phyloP scores from a whole-genome alignment of 2,888 invertebrate species.

The Acheta domesticus region DNA sequence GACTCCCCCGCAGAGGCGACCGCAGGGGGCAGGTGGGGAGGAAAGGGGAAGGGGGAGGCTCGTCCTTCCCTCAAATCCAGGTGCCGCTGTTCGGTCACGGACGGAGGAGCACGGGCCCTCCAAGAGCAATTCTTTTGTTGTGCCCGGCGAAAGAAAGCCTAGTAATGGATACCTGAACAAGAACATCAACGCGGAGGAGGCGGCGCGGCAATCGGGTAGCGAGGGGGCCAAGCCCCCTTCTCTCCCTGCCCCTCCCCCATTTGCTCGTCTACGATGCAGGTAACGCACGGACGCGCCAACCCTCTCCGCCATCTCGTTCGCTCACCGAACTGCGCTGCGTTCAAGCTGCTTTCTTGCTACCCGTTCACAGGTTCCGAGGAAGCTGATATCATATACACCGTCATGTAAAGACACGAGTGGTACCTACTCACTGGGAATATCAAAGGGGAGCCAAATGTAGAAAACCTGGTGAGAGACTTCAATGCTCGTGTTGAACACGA shows the following conservation, averaged over 20 bases:
- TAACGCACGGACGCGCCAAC: neutral
- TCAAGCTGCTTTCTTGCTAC: neutral
- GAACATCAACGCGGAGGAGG: neutral
- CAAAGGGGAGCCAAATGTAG: too few species aligned
- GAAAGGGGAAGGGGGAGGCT: neutral
- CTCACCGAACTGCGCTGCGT: neutral
- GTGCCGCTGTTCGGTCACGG: neutral
- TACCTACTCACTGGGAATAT: too few species aligned
- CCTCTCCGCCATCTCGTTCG: neutral
- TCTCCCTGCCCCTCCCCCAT: neutral
- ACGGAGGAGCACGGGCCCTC: neutral
- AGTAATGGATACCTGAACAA: constrained; percentile 1
- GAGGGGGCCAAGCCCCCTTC: neutral
- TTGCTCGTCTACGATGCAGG: neutral
- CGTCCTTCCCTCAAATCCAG: neutral
- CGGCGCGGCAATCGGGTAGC: neutral
- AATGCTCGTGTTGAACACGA: too few species aligned
- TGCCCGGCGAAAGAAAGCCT: neutral
- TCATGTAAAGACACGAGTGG: too few species aligned
- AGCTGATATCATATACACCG: too few species aligned
- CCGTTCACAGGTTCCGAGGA: too few species aligned
- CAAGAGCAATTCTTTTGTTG: neutral
- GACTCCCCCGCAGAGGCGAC: too few species aligned
- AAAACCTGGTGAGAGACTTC: too few species aligned
- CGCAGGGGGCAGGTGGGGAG: too few species aligned